Percentiles rank a stretch among this genome's conserved stretches.
phyloP scores from a whole-genome alignment of 2,888 invertebrate genomes.

The Rhogogaster chlorosoma region DNA sequence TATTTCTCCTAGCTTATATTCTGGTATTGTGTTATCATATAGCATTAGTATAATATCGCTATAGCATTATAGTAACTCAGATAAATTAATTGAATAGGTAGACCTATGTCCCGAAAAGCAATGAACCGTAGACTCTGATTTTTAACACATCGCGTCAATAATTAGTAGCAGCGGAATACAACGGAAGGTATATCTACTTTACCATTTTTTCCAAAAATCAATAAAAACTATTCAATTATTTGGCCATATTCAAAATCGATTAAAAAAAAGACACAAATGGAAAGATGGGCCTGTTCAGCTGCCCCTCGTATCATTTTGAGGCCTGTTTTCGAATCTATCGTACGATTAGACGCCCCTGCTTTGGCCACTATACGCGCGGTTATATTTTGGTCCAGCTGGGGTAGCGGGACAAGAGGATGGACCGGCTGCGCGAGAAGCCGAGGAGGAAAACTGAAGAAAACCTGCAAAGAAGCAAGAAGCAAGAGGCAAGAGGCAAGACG shows the following conservation, averaged over 20 bases:
- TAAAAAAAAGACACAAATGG: neutral
- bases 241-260: neutral
- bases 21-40: no score
- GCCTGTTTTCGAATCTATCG: neutral
- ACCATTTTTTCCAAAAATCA: neutral
- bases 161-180: neutral
- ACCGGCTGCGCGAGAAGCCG: slow-evolving; percentile 58
- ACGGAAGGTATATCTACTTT: neutral
- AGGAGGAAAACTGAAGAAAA: slow-evolving; percentile 53
- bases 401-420: slow-evolving; percentile 57
- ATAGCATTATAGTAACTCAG: neutral
- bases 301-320: neutral
- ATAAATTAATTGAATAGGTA: no score
- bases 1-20: neutral
- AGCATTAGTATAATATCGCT: neutral
- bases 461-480: slow-evolving; percentile 53
- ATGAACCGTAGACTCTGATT: neutral
- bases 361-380: slow-evolving; percentile 61
- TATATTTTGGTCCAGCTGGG: slow-evolving; percentile 70
- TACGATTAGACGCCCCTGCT: slow-evolving; percentile 58
- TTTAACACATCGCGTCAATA: neutral
- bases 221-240: neutral
- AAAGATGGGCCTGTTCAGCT: neutral
- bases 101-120: no score
- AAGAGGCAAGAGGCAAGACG: slow-evolving; percentile 39